phyloP scores from a whole-genome alignment of 1,140 invertebrate species.

The Coelopa frigida region DNA sequence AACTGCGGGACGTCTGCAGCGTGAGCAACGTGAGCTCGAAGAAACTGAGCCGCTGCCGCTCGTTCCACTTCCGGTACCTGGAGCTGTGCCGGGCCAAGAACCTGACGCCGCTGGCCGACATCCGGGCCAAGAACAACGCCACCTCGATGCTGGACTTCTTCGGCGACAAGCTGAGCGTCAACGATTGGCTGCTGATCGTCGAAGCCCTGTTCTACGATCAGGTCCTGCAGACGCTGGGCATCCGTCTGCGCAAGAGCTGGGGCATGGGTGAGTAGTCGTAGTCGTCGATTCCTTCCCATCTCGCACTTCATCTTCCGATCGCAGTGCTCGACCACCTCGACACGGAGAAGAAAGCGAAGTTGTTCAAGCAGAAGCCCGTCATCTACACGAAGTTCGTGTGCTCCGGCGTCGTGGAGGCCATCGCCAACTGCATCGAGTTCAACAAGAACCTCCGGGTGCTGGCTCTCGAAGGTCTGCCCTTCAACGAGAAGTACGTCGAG shows the following conservation, averaged over 20 bases:
- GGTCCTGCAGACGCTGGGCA: conserved; percentile 49
- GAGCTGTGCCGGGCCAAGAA: conserved; percentile 40
- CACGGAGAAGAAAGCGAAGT: conserved; percentile 49
- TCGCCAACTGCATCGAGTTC: conserved; percentile 48
- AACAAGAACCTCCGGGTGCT: conserved; percentile 50
- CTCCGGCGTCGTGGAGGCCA: conserved; percentile 47
- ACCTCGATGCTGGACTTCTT: conserved; percentile 50
- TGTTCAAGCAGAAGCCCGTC: conserved; percentile 45
- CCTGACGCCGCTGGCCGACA: conserved; percentile 26
- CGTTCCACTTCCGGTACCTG: conserved; percentile 39
- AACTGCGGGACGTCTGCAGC: conserved; percentile 10
- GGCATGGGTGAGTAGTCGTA: conserved; percentile 28
- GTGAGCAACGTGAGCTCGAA: conserved; percentile 5
- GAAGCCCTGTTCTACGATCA: conserved; percentile 53
- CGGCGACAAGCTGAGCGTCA: conserved; percentile 54
- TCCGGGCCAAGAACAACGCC: conserved; percentile 42
- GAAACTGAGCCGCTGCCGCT: conserved; percentile 23
- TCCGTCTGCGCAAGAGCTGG: conserved; percentile 43
- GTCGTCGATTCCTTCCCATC: background rate
- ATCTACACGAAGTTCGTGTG: conserved; percentile 49
- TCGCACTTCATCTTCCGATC: background rate
- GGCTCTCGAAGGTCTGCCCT: conserved; percentile 55
- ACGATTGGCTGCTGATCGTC: conserved; percentile 56
- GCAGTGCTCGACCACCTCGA: conserved; percentile 50
- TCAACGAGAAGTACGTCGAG: conserved; percentile 51